phyloP scores from a whole-genome alignment of 1,140 invertebrate genomes.

The Propsilocerus akamusi region DNA sequence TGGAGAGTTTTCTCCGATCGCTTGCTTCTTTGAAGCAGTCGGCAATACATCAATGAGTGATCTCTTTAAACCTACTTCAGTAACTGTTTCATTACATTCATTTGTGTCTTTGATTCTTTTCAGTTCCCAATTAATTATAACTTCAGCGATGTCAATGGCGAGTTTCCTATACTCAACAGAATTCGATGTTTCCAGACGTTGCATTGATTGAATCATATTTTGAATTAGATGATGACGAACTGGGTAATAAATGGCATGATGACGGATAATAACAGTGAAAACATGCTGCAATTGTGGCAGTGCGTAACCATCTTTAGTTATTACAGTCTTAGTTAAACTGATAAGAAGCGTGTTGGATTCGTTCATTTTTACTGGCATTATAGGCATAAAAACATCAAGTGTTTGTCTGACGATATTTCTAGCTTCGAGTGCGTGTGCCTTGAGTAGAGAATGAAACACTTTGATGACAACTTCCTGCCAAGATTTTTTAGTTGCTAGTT shows the following conservation, averaged over 20 bases:
- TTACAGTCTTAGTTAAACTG: constrained; percentile 97
- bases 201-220: constrained; percentile 87
- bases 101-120: constrained; percentile 30
- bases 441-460: constrained; percentile 89
- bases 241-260: constrained; percentile 92
- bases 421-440: constrained; percentile 89
- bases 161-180: constrained; percentile 81
- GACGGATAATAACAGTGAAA: constrained; percentile 80
- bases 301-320: constrained; percentile 92
- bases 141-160: constrained; percentile 92
- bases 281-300: constrained; percentile 92
- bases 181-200: constrained; percentile 77
- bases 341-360: constrained; percentile 94
- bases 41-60: constrained; percentile 7
- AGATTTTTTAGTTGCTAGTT: constrained; percentile 86
- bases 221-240: constrained; percentile 87
- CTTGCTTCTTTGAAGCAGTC: constrained; percentile 8
- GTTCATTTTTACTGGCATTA: constrained; percentile 89
- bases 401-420: constrained; percentile 82
- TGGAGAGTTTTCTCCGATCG: constrained; percentile 9
- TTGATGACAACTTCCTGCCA: constrained; percentile 78
- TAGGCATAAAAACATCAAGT: constrained; percentile 89
- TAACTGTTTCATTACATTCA: background rate
- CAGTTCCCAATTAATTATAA: constrained; percentile 94
- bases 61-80: constrained; percentile 5